Conservation (phyloP, 2,797 vertebrate species). For the Serranus cabrilla region DNA sequence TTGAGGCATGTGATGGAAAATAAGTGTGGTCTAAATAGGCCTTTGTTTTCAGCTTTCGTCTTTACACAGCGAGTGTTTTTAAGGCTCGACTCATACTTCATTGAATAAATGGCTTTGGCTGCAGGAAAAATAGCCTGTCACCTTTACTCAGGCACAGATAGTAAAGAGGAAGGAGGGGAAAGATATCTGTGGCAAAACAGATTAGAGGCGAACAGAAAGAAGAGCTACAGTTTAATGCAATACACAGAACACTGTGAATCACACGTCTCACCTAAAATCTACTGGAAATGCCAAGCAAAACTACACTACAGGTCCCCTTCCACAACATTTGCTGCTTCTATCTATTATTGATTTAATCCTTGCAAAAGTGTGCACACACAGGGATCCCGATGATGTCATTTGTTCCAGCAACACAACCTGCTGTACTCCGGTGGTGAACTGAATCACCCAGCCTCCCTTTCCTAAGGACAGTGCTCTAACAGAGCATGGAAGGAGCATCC, state of each 20-base stretch:
- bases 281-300: slow-evolving; percentile 15
- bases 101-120: slow-evolving; percentile 31
- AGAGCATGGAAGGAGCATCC: slow-evolving; percentile 58
- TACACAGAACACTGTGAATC: slow-evolving; percentile 1
- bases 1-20: slow-evolving; percentile 72
- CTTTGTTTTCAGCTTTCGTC: slow-evolving; percentile 60
- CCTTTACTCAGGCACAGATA: slow-evolving; percentile 43
- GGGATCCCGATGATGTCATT: slow-evolving; percentile 62
- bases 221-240: not conserved
- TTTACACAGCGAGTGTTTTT: slow-evolving; percentile 16
- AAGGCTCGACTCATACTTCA: slow-evolving; percentile 35
- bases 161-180: slow-evolving; percentile 14
- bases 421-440: slow-evolving; percentile 21
- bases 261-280: slow-evolving; percentile 16
- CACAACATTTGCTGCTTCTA: slow-evolving; percentile 36
- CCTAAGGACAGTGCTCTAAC: slow-evolving; percentile 51
- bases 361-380: slow-evolving; percentile 27
- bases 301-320: slow-evolving; percentile 23
- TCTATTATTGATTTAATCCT: slow-evolving; percentile 65
- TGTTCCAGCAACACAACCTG: slow-evolving; percentile 37
- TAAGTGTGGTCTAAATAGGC: slow-evolving; percentile 54
- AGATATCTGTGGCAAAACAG: slow-evolving; percentile 21
- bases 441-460: slow-evolving; percentile 33
- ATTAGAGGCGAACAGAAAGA: slow-evolving; percentile 36
- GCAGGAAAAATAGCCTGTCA: slow-evolving; percentile 46